These are phyloP conservation scores for Drosophila robusta DNA, from an alignment of 2,888 invertebrate species.

Conservation along the genomic window DNA sequence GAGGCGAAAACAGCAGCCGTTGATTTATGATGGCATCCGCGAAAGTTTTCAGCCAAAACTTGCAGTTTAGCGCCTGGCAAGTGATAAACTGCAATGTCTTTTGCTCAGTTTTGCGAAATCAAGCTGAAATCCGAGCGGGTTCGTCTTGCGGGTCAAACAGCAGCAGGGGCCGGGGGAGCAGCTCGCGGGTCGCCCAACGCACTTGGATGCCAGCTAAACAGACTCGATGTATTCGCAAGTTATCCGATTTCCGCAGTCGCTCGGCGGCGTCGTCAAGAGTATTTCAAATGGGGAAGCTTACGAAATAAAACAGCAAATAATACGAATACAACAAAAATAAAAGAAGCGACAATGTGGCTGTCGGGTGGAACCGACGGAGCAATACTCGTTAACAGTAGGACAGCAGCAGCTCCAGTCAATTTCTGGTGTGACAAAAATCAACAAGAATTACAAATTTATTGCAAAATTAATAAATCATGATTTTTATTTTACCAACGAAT, in stretches of 20 bases:
- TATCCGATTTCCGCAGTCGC: conserved; percentile 39
- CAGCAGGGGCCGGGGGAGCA: background rate
- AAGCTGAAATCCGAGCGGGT: conserved; percentile 22
- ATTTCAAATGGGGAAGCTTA: conserved; percentile 21
- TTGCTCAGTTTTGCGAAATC: conserved; percentile 16
- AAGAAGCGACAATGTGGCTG: too few relatives aligned
- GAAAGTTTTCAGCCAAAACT: conserved; percentile 65
- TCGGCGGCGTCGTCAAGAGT: conserved; percentile 18
- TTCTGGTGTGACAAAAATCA: too few relatives aligned
- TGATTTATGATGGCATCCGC: conserved; percentile 69
- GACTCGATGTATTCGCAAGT: conserved; percentile 35
- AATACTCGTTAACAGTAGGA: too few relatives aligned
- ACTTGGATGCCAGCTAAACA: conserved; percentile 27
- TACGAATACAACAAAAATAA: too few relatives aligned
- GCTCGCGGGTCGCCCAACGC: conserved; percentile 16
- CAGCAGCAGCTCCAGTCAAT: too few relatives aligned
- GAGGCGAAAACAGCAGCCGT: conserved; percentile 28
- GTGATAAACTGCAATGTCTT: conserved; percentile 64
- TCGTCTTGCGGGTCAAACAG: conserved; percentile 27
- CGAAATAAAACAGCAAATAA: background rate
- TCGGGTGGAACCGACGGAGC: too few relatives aligned
- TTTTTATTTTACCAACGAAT: too few relatives aligned
- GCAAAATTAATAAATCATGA: too few relatives aligned
- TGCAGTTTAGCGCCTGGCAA: conserved; percentile 70
- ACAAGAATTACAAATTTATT: too few relatives aligned